phyloP scores from a whole-genome alignment of 2,113 vertebrate genomes.

The Hippoglossus stenolepis region DNA sequence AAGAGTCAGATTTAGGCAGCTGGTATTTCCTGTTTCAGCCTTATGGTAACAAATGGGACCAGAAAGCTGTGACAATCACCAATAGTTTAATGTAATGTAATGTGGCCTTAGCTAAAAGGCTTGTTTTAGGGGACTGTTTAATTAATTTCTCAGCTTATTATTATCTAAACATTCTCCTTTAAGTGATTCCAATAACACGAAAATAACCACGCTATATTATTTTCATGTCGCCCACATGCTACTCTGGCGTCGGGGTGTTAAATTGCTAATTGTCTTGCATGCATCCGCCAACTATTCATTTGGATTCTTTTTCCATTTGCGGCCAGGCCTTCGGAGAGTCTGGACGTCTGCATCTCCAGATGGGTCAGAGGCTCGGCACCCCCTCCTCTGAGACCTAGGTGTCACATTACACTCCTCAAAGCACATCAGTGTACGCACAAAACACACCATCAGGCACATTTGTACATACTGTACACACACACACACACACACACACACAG shows the following conservation, averaged over 20 bases:
- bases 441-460: conserved; percentile 1
- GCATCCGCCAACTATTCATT: conserved; percentile 42
- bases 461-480: background rate
- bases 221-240: no score
- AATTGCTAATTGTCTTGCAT: conserved; percentile 31
- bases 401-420: conserved; percentile 57
- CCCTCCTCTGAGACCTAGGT: conserved; percentile 21
- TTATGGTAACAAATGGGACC: no score
- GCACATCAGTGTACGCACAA: background rate
- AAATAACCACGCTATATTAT: no score
- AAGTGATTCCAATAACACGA: no score
- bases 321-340: conserved; percentile 36
- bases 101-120: no score
- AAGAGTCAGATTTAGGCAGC: no score
- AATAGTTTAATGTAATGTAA: no score
- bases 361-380: conserved; percentile 57
- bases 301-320: conserved; percentile 51
- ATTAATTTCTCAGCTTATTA: no score
- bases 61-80: no score
- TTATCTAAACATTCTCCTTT: no score
- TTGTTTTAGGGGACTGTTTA: no score
- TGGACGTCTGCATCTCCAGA: conserved; percentile 56
- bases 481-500: background rate
- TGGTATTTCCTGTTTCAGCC: no score
- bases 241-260: background rate